phyloP scores from a whole-genome alignment of 2,113 vertebrate genomes.

The Tetrao urogallus region DNA sequence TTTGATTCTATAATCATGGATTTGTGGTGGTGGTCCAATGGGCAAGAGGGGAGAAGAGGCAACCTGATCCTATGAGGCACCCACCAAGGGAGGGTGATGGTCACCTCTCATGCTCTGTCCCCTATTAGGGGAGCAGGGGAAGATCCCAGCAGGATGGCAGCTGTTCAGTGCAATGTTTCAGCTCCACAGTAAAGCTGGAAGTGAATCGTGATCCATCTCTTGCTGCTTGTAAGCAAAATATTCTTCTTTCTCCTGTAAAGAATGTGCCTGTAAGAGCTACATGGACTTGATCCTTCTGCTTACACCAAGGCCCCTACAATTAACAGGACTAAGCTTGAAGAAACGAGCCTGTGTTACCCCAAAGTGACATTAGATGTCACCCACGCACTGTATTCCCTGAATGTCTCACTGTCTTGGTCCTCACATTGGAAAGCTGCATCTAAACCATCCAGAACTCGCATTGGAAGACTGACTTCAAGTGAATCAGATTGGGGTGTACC shows the following conservation, averaged over 20 bases:
- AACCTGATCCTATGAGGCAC: accelerated
- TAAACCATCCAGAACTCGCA: not conserved
- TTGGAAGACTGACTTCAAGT: no score
- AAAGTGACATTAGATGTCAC: conserved; percentile 62
- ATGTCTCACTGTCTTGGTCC: not conserved
- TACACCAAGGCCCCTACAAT: not conserved
- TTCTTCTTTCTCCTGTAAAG: not conserved
- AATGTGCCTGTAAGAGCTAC: not conserved
- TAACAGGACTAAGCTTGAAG: not conserved
- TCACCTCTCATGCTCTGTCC: not conserved
- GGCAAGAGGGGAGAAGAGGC: not conserved
- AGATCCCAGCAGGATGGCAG: accelerated
- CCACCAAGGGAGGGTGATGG: not conserved
- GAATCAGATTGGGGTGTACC: not conserved
- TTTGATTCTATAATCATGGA: not conserved
- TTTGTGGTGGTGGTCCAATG: not conserved
- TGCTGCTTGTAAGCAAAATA: not conserved
- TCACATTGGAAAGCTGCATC: not conserved
- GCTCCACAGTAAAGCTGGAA: not conserved
- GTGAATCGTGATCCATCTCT: not conserved
- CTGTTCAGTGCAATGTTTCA: accelerated
- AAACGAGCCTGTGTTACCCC: conserved; percentile 22
- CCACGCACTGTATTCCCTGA: conserved; percentile 27
- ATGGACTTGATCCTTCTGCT: not conserved
- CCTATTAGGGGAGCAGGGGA: accelerated